Evolutionary conservation across 2,113 vertebrate genomes (phyloP).

Genomic region (Etheostoma spectabile): DNA sequence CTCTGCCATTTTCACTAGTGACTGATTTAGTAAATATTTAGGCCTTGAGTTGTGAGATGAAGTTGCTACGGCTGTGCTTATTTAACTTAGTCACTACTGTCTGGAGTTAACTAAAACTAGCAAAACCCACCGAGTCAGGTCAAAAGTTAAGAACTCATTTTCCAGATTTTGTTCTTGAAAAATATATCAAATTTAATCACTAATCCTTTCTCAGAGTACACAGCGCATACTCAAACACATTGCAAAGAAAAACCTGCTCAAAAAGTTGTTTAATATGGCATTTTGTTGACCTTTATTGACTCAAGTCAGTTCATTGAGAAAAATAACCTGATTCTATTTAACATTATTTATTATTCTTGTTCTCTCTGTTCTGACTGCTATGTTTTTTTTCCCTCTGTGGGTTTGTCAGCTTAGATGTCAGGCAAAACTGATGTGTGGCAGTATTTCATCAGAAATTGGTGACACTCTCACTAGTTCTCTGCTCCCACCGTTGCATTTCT

Average conservation of each 20-base stretch:
- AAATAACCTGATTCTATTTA: constrained; percentile 55
- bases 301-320: constrained; percentile 21
- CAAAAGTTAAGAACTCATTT: constrained; percentile 10
- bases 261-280: constrained; percentile 46
- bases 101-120: constrained; percentile 34
- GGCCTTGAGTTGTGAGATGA: constrained; percentile 19
- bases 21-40: constrained; percentile 33
- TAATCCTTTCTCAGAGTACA: constrained; percentile 21
- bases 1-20: constrained; percentile 13
- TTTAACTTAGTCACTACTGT: constrained; percentile 40
- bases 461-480: constrained; percentile 54
- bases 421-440: constrained; percentile 70
- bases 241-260: constrained; percentile 51
- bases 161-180: constrained; percentile 22
- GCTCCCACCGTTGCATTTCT: constrained; percentile 36
- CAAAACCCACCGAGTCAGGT: constrained; percentile 37
- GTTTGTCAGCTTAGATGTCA: constrained; percentile 47
- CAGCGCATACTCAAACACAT: constrained; percentile 20
- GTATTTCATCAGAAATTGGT: constrained; percentile 69
- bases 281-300: constrained; percentile 52
- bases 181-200: constrained; percentile 20
- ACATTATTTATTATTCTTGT: constrained; percentile 53
- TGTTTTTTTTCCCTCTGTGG: constrained; percentile 52
- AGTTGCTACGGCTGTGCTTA: constrained; percentile 74
- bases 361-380: constrained; percentile 37